A percentile compares a stretch with the other conserved stretches of the same genome.
phyloP scores from a whole-genome alignment of 2,113 vertebrate species.

The Pollachius pollachius region DNA sequence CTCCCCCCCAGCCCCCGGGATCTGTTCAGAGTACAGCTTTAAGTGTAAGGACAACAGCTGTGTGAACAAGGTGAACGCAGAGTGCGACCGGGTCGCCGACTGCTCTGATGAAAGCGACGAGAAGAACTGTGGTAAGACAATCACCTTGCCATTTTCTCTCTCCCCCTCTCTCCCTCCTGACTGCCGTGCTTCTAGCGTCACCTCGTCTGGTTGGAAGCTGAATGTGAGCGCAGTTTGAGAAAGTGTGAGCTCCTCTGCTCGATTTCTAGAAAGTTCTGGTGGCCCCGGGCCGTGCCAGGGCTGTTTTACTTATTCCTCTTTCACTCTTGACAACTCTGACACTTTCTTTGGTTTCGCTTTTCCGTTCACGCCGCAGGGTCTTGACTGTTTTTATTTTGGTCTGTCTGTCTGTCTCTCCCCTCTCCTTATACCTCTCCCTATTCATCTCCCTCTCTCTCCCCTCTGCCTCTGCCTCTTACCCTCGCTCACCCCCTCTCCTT shows the following conservation, averaged over 20 bases:
- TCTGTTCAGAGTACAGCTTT: conserved; percentile 71
- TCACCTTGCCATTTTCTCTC: conserved; percentile 1
- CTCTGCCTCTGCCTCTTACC: conserved; percentile 2
- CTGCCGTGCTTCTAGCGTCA: background rate
- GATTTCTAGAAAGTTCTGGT: conserved; percentile 37
- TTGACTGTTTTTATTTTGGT: conserved; percentile 34
- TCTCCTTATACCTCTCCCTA: conserved; percentile 20
- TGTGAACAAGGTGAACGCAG: conserved; percentile 76
- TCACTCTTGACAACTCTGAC: conserved; percentile 54
- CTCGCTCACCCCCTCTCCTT: conserved; percentile 14
- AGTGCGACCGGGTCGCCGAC: conserved; percentile 72
- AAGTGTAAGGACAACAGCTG: conserved; percentile 63
- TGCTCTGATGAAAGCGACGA: conserved; percentile 74
- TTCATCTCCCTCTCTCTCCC: conserved; percentile 22
- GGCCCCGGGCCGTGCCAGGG: background rate
- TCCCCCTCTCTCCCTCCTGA: background rate
- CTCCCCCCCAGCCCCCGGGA: conserved; percentile 39
- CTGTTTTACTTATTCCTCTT: conserved; percentile 55
- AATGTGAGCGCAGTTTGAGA: conserved; percentile 13
- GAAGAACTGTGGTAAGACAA: conserved; percentile 61
- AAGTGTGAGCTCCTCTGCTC: conserved; percentile 40
- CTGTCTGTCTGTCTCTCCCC: conserved; percentile 9
- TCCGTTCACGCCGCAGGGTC: conserved; percentile 51
- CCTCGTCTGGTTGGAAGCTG: background rate
- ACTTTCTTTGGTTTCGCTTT: conserved; percentile 35